Evolutionary conservation across 2,888 invertebrate species (phyloP).

Genomic region (Ochropacha duplaris): DNA sequence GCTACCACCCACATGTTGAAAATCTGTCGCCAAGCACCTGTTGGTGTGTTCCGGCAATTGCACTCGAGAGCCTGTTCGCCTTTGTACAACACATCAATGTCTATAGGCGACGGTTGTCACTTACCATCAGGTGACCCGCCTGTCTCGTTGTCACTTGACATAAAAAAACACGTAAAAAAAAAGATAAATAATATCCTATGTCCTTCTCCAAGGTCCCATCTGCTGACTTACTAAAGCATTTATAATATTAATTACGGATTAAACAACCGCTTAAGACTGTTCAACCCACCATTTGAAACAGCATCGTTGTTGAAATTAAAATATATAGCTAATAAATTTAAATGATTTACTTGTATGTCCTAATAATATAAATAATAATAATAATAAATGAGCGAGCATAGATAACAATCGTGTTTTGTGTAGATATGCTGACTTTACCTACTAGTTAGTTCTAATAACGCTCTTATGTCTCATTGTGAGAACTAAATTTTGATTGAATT

Average conservation of each 20-base stretch:
- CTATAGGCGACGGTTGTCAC: no score
- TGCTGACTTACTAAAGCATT: no score
- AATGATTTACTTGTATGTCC: conserved; percentile 2
- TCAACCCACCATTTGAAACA: background rate
- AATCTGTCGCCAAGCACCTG: no score
- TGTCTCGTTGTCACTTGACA: no score
- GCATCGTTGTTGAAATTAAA: background rate
- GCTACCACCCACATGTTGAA: no score
- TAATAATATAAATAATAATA: conserved; percentile 4
- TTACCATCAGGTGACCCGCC: no score
- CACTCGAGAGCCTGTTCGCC: no score
- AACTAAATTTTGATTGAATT: background rate
- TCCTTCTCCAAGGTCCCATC: background rate
- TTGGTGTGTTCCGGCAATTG: no score
- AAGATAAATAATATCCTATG: no score
- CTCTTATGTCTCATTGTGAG: background rate
- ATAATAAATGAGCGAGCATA: conserved; percentile 11
- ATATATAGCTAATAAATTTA: background rate
- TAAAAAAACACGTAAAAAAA: no score
- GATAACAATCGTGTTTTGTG: conserved; percentile 6
- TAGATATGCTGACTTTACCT: background rate
- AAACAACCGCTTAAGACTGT: background rate
- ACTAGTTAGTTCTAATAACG: background rate
- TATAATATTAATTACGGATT: background rate
- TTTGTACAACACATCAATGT: no score